Conservation (phyloP, 2,797 vertebrate species). For the Dendrocincla tyrannina region DNA sequence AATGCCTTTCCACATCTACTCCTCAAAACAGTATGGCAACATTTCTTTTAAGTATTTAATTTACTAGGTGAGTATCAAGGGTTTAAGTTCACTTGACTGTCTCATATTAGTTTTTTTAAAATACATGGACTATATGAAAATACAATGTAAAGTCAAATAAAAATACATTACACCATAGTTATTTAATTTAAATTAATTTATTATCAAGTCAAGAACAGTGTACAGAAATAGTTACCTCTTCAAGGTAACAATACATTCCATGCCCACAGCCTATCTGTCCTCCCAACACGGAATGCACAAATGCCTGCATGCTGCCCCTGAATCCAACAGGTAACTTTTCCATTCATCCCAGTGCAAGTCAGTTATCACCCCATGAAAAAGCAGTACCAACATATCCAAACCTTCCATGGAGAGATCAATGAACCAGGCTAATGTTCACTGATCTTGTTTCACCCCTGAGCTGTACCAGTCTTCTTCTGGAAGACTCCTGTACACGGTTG, state of each 20-base stretch:
- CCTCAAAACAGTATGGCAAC: background rate
- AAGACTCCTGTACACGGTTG: background rate
- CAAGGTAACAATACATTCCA: background rate
- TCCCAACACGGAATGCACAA: background rate
- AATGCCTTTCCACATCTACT: background rate
- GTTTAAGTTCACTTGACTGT: background rate
- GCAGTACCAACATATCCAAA: background rate
- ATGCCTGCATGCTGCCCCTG: background rate
- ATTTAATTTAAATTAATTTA: background rate
- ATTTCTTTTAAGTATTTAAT: background rate
- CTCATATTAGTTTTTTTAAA: background rate
- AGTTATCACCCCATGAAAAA: background rate
- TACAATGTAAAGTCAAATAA: background rate
- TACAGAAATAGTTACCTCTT: background rate
- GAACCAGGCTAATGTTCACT: background rate
- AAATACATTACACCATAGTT: background rate
- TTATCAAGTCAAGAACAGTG: background rate
- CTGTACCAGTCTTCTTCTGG: background rate
- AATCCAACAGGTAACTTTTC: background rate
- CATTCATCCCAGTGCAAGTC: background rate
- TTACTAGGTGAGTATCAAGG: background rate
- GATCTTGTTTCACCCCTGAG: background rate
- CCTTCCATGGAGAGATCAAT: background rate
- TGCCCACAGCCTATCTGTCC: background rate
- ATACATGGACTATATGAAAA: background rate